Percentiles rank a stretch among this genome's conserved stretches.
Conservation (phyloP, 2,888 invertebrate species). For the Troglohyphantes excavatus region DNA sequence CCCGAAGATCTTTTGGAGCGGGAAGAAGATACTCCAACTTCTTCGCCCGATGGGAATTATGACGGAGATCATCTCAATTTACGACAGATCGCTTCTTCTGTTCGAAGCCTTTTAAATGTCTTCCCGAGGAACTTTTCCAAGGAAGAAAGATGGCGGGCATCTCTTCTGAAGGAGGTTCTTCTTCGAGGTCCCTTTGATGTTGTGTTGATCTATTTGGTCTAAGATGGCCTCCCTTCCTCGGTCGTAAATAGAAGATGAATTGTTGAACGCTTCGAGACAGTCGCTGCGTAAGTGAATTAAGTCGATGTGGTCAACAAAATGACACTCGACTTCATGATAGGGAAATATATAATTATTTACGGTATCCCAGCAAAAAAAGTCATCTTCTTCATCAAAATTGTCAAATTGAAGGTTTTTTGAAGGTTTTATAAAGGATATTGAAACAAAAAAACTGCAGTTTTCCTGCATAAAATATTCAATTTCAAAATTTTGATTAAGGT, state of each 20-base stretch:
- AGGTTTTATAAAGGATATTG: too few relatives aligned
- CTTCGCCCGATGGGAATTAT: slow-evolving; percentile 52
- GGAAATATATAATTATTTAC: too few relatives aligned
- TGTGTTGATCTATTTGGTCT: slow-evolving; percentile 59
- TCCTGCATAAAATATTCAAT: too few relatives aligned
- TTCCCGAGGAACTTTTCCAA: slow-evolving; percentile 32
- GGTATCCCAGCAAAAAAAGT: too few relatives aligned
- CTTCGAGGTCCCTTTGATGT: slow-evolving; percentile 42
- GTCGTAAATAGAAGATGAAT: slow-evolving; percentile 48
- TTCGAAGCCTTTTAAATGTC: slow-evolving; percentile 54
- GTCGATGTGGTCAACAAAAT: neutral
- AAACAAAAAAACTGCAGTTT: too few relatives aligned
- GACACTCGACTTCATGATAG: too few relatives aligned
- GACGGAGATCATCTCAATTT: slow-evolving; percentile 66
- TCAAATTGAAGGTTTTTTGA: too few relatives aligned
- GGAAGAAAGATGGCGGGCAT: neutral
- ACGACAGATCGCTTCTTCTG: slow-evolving; percentile 59
- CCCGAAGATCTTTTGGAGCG: slow-evolving; percentile 16
- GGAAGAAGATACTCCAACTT: slow-evolving; percentile 3
- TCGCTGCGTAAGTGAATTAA: slow-evolving; percentile 23
- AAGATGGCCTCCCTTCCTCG: neutral
- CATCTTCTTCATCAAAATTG: too few relatives aligned
- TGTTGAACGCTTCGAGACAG: neutral
- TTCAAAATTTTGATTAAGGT: too few relatives aligned
- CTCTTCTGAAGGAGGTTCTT: neutral